Percentiles rank a stretch among this genome's conserved stretches.
Evolutionary conservation across 1,140 invertebrate genomes (phyloP).

Genomic region (Megalopta genalis): DNA sequence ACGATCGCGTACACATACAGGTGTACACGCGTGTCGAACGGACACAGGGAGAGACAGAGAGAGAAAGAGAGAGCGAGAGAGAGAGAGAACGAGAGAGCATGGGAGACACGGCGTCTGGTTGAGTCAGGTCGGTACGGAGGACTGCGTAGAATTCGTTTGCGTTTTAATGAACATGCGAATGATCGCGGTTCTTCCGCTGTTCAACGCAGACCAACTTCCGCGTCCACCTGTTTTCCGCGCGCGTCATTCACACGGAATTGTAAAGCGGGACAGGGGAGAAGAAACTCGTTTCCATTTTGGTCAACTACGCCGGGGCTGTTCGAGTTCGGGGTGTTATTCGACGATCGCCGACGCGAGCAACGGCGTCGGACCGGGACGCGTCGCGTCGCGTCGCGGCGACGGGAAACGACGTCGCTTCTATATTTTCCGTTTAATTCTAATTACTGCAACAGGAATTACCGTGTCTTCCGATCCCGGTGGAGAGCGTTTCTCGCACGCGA

Average conservation of each 20-base stretch:
- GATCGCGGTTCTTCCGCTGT: conserved; percentile 52
- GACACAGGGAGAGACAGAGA: not conserved
- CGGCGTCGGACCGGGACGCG: not conserved
- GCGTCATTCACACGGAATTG: conserved; percentile 55
- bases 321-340: not conserved
- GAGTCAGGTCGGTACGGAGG: conserved; percentile 41
- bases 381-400: not conserved
- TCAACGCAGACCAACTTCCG: conserved; percentile 33
- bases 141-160: conserved; percentile 64
- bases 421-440: conserved; percentile 18
- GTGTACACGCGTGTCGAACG: not conserved
- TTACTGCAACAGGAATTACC: not conserved
- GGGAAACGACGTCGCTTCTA: not conserved
- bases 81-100: not conserved
- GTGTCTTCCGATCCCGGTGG: no score
- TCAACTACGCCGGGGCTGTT: conserved; percentile 18
- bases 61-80: no score
- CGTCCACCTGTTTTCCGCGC: conserved; percentile 45
- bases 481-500: not conserved
- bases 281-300: conserved; percentile 53
- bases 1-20: no score
- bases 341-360: not conserved
- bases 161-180: conserved; percentile 67
- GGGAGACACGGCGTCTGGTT: conserved; percentile 47
- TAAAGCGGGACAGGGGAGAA: conserved; percentile 36